These are phyloP conservation scores for Ardeotis arabs DNA, from an alignment of 2,113 vertebrate species.

Conservation along the genomic window DNA sequence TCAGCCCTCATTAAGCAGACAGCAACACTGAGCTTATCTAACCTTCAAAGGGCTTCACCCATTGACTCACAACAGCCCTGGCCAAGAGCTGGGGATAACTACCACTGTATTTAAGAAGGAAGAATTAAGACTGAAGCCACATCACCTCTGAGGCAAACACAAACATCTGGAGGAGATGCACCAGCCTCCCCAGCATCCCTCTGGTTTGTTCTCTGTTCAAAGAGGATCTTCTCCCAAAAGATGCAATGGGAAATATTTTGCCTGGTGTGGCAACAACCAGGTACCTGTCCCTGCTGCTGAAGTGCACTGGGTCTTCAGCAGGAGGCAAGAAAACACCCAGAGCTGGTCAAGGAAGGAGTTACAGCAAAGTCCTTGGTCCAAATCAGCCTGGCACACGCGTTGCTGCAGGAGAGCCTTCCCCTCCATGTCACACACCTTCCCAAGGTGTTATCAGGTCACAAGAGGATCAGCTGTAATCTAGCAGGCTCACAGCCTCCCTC, in stretches of 20 bases:
- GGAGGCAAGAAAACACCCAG: not conserved
- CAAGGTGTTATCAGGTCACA: not conserved
- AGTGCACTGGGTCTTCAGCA: not conserved
- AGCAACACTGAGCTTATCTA: not conserved
- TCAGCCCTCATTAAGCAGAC: not conserved
- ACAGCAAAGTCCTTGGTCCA: not conserved
- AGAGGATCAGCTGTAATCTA: not conserved
- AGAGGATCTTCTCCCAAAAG: not conserved
- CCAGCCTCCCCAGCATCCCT: not conserved
- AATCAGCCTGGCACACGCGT: fast-evolving
- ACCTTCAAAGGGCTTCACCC: not conserved
- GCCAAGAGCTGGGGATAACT: not conserved
- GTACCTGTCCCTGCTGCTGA: not conserved
- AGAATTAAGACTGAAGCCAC: not conserved
- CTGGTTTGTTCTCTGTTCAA: not conserved
- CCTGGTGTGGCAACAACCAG: not conserved
- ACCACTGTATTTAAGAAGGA: not conserved
- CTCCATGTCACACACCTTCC: not conserved
- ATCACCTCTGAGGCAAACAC: not conserved
- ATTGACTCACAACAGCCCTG: not conserved
- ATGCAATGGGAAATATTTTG: not conserved
- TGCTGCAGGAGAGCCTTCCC: fast-evolving
- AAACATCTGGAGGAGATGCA: not conserved
- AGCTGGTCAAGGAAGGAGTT: not conserved
- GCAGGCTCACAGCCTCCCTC: not conserved